These are phyloP conservation scores for Pegoplata infirma DNA, from an alignment of 2,888 invertebrate species.

Conservation along the genomic window DNA sequence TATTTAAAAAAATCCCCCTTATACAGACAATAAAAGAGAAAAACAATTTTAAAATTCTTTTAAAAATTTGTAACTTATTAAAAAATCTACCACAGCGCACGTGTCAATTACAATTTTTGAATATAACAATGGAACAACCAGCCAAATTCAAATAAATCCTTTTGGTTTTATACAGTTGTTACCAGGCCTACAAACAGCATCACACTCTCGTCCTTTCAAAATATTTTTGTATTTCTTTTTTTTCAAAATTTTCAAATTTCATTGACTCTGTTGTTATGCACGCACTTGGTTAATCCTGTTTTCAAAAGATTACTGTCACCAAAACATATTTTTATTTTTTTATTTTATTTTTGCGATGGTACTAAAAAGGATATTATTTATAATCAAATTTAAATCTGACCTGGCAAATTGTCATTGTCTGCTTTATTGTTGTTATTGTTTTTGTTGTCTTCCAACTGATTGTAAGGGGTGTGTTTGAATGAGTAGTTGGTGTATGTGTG, in stretches of 20 bases:
- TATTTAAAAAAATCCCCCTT: neutral
- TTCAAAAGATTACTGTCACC: slow-evolving; percentile 78
- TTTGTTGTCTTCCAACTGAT: slow-evolving; percentile 12
- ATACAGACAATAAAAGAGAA: slow-evolving; percentile 31
- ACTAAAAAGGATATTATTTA: slow-evolving; percentile 68
- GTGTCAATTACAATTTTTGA: slow-evolving; percentile 69
- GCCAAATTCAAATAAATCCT: slow-evolving; percentile 40
- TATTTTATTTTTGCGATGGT: slow-evolving; percentile 6
- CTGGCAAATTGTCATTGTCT: slow-evolving; percentile 62
- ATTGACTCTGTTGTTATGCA: slow-evolving; percentile 53
- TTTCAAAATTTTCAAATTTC: slow-evolving; percentile 31
- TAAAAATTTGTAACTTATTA: slow-evolving; percentile 71
- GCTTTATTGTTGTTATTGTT: too few relatives aligned
- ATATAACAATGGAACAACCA: slow-evolving; percentile 40
- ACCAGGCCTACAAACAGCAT: slow-evolving; percentile 43
- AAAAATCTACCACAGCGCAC: slow-evolving; percentile 70
- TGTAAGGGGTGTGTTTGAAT: slow-evolving; percentile 34
- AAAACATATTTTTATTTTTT: slow-evolving; percentile 75
- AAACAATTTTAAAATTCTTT: slow-evolving; percentile 36
- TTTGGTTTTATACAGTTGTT: slow-evolving; percentile 50
- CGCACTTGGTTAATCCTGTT: slow-evolving; percentile 74
- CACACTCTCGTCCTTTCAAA: slow-evolving; percentile 11
- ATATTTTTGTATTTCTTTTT: slow-evolving; percentile 26
- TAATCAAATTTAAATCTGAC: slow-evolving; percentile 73
- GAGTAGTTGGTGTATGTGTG: slow-evolving; percentile 4